Base-by-base conservation (phyloP, 2,113 vertebrate genomes). In the Eretmochelys imbricata region DNA sequence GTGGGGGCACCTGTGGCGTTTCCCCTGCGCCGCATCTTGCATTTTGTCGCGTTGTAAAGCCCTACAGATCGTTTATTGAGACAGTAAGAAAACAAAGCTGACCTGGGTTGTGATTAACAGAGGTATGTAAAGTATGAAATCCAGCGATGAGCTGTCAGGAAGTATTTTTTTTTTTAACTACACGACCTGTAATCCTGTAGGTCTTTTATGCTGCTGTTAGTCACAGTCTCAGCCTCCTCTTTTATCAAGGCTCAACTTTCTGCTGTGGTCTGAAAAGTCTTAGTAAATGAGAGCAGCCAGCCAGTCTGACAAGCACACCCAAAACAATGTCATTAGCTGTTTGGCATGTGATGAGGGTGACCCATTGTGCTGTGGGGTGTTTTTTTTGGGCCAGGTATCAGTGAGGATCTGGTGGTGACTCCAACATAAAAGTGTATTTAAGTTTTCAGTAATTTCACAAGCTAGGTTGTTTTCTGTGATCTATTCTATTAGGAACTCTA, bases 141-240 rank as follows among this genome's bases (percentile, higher is more conserved):
- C 90, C 49, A 90, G 86, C 84, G 88, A 85, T 97, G 98, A 98
- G 97, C 90, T 98, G 96, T 97, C 98, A 97, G 97, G 98, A 98
- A 98, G 97, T 90, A 88, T 95, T 88, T 72, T 57, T 95, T 78
- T 84, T 88, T 92, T 88, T 86, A 50, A 5, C 87, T 53, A 42
- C 59, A 20, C 83, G 59, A 92, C 59, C 29, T 9, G 46, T 85
- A 51, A 55, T 65, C 1, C 38, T 84, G 0, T 22, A 46, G 42
- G 6, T 84, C 96, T 62, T 91, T 97, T 82, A 48, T 92, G 17
- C 84, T 13, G 29, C 27, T 80, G 6, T n/a, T 93, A 31, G 50
- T 88, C 80, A 83, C 14, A 22, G 48, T 53, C 75, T 76, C 42
- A 1, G 24, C 91, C 51, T 65, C 91, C 51, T 65, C 27, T 1